phyloP scores from a whole-genome alignment of 1,140 invertebrate species.

The Chionoecetes opilio region DNA sequence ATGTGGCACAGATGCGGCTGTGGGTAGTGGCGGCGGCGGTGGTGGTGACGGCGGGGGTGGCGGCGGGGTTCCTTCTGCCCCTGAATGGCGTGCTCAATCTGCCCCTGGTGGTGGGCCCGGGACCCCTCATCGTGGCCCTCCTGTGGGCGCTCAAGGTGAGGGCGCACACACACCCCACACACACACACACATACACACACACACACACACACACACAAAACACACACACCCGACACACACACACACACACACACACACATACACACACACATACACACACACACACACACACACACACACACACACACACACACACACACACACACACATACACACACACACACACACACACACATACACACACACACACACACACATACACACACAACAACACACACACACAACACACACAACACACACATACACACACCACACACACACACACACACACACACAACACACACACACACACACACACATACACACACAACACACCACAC shows the following conservation, averaged over 20 bases:
- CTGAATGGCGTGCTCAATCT: neutral
- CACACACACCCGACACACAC: no score
- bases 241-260: neutral
- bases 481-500: no score
- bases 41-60: neutral
- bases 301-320: neutral
- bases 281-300: slow-evolving; percentile 7
- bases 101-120: neutral
- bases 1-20: slow-evolving; percentile 6
- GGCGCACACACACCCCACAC: neutral
- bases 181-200: neutral
- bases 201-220: no score
- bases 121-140: neutral
- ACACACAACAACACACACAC: no score
- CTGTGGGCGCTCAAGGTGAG: neutral
- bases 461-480: no score
- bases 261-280: neutral
- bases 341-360: neutral
- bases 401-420: no score
- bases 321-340: neutral
- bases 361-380: slow-evolving; percentile 1
- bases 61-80: neutral
- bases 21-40: neutral
- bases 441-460: no score
- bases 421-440: no score